These are phyloP conservation scores for Cetoscarus ocellatus DNA, from an alignment of 2,797 vertebrate genomes.

Conservation along the genomic window DNA sequence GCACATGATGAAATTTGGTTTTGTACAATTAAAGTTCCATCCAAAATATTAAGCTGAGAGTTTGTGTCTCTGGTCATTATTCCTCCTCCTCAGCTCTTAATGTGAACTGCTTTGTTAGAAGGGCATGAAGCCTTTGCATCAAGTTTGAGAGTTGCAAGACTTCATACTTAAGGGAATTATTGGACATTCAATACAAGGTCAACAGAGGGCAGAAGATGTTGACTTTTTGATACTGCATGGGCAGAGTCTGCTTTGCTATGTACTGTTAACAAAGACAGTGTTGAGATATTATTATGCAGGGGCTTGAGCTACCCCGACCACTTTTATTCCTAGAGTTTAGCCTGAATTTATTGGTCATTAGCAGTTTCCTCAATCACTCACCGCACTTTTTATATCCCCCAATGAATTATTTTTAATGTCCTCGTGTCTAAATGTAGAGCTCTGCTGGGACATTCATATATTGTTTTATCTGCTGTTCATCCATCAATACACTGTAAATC, in stretches of 20 bases:
- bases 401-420: conserved; percentile 41
- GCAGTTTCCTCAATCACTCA: conserved; percentile 41
- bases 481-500: conserved; percentile 15
- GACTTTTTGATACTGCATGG: conserved; percentile 13
- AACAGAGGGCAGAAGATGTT: conserved; percentile 15
- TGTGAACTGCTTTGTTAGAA: too few relatives aligned
- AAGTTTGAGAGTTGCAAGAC: too few relatives aligned
- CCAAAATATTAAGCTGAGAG: conserved; percentile 8
- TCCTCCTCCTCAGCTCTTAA: neutral
- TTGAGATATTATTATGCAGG: conserved; percentile 21
- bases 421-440: conserved; percentile 16
- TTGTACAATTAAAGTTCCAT: conserved; percentile 22
- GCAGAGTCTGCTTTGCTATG: conserved; percentile 29
- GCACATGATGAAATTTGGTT: conserved; percentile 38
- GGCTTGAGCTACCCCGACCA: neutral
- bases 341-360: conserved; percentile 53
- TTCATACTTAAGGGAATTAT: too few relatives aligned
- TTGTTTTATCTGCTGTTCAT: conserved; percentile 11
- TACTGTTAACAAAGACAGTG: conserved; percentile 37
- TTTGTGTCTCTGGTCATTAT: neutral
- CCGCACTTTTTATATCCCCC: conserved; percentile 41
- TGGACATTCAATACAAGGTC: too few relatives aligned
- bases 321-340: conserved; percentile 45
- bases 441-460: conserved; percentile 32
- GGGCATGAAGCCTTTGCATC: too few relatives aligned